Base-by-base conservation (phyloP, 2,113 vertebrate species). In the Nothoprocta perdicaria region DNA sequence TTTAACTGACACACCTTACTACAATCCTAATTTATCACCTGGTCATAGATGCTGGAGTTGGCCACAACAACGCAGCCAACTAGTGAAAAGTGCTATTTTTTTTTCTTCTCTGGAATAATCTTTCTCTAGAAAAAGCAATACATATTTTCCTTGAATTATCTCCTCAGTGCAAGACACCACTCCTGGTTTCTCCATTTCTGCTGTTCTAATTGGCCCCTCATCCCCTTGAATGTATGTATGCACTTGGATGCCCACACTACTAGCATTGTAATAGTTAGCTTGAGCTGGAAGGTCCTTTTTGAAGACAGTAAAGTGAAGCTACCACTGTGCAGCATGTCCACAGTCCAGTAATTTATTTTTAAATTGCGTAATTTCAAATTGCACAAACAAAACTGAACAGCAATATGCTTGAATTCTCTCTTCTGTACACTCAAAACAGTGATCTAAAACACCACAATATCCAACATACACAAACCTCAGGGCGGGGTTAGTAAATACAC, bases 401-500 rank as follows among this genome's bases (percentile, higher is more conserved):
- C 97, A 97, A 97, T 98, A 97, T 97, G 97, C 97, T 97, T 97
- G 97, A 98, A 98, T 98, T 98, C 97, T 98, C 97, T 98, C 98
- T 98, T 98, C 98, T 98, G 98, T 98, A 98, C 99, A 99, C 97
- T 98, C 97, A 93, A 97, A 97, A 97, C 96, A 98, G 98, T 99
- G 99, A 99, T 98, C 98, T 97, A 98, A 98, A 99, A 99, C 98
- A 98, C 97, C 98, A 99, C 98, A 98, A 99, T 98, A 99, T 97
- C 99, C 98, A 99, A 98, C 98, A 98, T 98, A 99, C 98, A 98
- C 98, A 97, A 98, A 99, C 98, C 98, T 98, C 97, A 97, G 98
- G 98, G 97, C 97, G 97, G 97, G 95, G 98, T 98, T 98, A 98
- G 98, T 98, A 98, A 98, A 98, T 97, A 98, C 98, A 98, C 96